Evolutionary conservation across 37 sponge, comb jelly and placozoan genomes (phyloP), one percentile per base, ranked within the genome.

Genomic region (Aphrocallistes beatrix): DNA sequence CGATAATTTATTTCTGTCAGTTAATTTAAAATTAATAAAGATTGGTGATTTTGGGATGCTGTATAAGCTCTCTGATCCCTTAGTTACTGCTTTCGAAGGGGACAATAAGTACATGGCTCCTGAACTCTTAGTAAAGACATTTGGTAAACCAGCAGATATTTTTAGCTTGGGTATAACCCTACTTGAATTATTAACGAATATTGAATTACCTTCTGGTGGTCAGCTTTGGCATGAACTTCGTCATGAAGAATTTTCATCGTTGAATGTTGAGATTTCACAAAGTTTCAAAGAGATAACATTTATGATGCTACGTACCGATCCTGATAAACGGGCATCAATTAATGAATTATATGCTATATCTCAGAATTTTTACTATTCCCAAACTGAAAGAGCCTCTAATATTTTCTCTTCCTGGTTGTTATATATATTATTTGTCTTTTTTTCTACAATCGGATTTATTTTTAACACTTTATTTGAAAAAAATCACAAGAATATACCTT

Each of bases 71-170:
- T 60, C 75, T 21, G 75, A 60, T 60, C n/a, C 21, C 10, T 25
- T 3, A 19, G 17, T 8, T 19, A 60, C 10, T 60, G 75, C 75
- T 3, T 25, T 3, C 21, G 75, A 60, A 28, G 75, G 75, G n/a
- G 75, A 60, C 34, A 60, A 60, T 28, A 60, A 25, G 75, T 60
- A 60, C 34, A 60, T 60, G 75, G 75, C 75, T 32, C 75, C 75
- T 60, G 75, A 60, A 13, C n/a, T 60, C 6, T 60, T 60, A 30
- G n/a, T 19, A 13, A 60, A 13, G n/a, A 32, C 21, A 60, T 60
- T 60, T 28, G 8, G 17, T 60, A 60, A 60, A 28, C 75, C 75
- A 25, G 75, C 75, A 19, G 75, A 60, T 60, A 60, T 60, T 60
- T 60, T 60, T 60, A 60, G 75, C 21, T 60, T 60, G 75, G 75